These are phyloP conservation scores for Latheticus oryzae DNA, from an alignment of 2,888 invertebrate genomes.

Conservation along the genomic window DNA sequence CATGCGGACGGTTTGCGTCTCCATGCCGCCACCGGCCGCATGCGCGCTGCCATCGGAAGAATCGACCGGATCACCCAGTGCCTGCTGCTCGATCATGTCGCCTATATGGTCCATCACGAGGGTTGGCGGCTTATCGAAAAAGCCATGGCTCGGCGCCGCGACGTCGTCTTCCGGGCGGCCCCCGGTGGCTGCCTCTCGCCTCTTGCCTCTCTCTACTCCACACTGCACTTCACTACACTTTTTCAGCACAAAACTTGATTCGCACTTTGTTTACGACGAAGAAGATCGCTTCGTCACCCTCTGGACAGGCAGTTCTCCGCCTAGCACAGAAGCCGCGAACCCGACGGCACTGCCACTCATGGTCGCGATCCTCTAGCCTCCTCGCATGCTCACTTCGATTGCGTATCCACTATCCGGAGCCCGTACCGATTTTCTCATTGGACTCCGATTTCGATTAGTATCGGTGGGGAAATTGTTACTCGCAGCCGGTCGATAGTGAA, in stretches of 20 bases:
- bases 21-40: constrained; percentile 64
- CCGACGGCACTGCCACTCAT: constrained; percentile 49
- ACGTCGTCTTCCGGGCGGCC: constrained; percentile 9
- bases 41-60: constrained; percentile 65
- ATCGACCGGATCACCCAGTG: constrained; percentile 68
- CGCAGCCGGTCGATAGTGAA: constrained; percentile 66
- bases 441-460: constrained; percentile 60
- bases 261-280: constrained; percentile 56
- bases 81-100: constrained; percentile 72
- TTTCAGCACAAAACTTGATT: constrained; percentile 40
- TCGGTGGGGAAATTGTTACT: constrained; percentile 61
- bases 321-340: constrained; percentile 44
- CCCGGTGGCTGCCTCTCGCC: constrained; percentile 14
- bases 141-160: constrained; percentile 42
- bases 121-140: constrained; percentile 44
- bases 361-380: constrained; percentile 50
- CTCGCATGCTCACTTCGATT: constrained; percentile 58
- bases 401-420: constrained; percentile 48
- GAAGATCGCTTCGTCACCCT: constrained; percentile 52
- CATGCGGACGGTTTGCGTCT: constrained; percentile 65
- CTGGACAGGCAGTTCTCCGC: constrained; percentile 37
- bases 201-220: constrained; percentile 36
- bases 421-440: constrained; percentile 58
- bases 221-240: constrained; percentile 43
- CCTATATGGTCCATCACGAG: constrained; percentile 71